phyloP scores from a whole-genome alignment of 1,140 invertebrate genomes.

The Drosophila obscura region DNA sequence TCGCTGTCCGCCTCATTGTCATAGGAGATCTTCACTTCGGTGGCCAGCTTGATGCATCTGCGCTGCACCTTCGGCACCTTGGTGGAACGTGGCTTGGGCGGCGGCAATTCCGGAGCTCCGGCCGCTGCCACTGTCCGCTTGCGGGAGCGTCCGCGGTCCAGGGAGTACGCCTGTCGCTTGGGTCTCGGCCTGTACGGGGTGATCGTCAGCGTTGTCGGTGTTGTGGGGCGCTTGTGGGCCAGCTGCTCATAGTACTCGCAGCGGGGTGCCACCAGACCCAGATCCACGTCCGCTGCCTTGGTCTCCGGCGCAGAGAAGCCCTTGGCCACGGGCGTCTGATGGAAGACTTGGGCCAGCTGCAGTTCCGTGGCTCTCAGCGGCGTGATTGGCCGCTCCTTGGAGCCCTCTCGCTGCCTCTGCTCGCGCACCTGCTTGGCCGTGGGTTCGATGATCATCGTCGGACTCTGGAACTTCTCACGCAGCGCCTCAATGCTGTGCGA shows the following conservation, averaged over 20 bases:
- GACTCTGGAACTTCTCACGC: slow-evolving; percentile 76
- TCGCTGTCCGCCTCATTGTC: slow-evolving; percentile 69
- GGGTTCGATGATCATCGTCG: slow-evolving; percentile 65
- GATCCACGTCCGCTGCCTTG: slow-evolving; percentile 70
- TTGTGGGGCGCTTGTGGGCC: slow-evolving; percentile 40
- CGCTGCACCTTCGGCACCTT: slow-evolving; percentile 61
- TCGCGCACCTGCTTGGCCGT: slow-evolving; percentile 43
- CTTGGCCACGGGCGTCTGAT: slow-evolving; percentile 46
- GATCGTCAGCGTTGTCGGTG: slow-evolving; percentile 23
- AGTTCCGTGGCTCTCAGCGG: slow-evolving; percentile 10
- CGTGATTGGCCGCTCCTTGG: slow-evolving; percentile 6
- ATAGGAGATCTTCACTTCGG: slow-evolving; percentile 74
- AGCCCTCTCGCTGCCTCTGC: slow-evolving; percentile 24
- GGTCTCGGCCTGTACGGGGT: slow-evolving; percentile 39
- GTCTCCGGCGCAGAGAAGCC: slow-evolving; percentile 79
- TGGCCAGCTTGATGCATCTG: slow-evolving; percentile 74
- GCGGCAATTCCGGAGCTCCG: slow-evolving; percentile 61
- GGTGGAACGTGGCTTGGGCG: slow-evolving; percentile 56
- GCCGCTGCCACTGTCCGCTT: slow-evolving; percentile 38
- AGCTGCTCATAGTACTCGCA: slow-evolving; percentile 76
- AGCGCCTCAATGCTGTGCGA: slow-evolving; percentile 65
- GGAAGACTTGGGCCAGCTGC: slow-evolving; percentile 5
- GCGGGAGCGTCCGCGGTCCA: slow-evolving; percentile 59
- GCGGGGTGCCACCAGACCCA: slow-evolving; percentile 72
- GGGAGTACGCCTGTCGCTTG: slow-evolving; percentile 69